phyloP scores from a whole-genome alignment of 2,888 invertebrate genomes.

The Pelosia muscerda region DNA sequence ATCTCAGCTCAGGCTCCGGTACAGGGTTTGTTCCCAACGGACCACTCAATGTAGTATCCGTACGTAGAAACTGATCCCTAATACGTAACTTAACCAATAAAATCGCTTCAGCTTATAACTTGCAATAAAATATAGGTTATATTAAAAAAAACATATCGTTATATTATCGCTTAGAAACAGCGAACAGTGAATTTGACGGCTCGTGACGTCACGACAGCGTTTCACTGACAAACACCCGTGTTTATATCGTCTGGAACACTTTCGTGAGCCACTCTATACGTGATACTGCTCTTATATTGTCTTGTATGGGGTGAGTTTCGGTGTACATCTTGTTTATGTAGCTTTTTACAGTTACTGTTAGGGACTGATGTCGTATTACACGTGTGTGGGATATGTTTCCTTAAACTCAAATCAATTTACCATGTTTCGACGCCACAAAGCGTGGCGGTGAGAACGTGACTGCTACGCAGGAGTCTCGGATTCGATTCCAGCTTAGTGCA shows the following conservation, averaged over 20 bases:
- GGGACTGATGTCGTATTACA: background rate
- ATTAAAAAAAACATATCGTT: constrained; percentile 59
- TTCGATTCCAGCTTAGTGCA: no score
- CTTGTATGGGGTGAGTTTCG: background rate
- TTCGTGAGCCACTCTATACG: constrained; percentile 27
- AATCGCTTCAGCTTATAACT: constrained; percentile 19
- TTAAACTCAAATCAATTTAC: background rate
- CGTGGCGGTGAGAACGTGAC: no score
- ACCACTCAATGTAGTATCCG: background rate
- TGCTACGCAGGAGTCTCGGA: no score
- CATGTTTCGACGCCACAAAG: no score
- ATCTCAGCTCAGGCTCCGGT: no score
- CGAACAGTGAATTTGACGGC: constrained; percentile 60
- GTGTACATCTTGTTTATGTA: background rate
- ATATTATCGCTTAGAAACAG: constrained; percentile 53
- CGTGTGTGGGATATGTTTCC: background rate
- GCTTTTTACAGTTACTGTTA: background rate
- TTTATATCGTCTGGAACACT: constrained; percentile 28
- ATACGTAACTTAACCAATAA: background rate
- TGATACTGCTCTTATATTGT: constrained; percentile 7
- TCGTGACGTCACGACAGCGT: constrained; percentile 60
- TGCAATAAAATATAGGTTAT: constrained; percentile 19
- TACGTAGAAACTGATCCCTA: background rate
- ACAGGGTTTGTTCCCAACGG: no score
- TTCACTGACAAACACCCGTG: constrained; percentile 40